These are phyloP conservation scores for Maconellicoccus hirsutus DNA, from an alignment of 1,140 invertebrate species.

Conservation along the genomic window DNA sequence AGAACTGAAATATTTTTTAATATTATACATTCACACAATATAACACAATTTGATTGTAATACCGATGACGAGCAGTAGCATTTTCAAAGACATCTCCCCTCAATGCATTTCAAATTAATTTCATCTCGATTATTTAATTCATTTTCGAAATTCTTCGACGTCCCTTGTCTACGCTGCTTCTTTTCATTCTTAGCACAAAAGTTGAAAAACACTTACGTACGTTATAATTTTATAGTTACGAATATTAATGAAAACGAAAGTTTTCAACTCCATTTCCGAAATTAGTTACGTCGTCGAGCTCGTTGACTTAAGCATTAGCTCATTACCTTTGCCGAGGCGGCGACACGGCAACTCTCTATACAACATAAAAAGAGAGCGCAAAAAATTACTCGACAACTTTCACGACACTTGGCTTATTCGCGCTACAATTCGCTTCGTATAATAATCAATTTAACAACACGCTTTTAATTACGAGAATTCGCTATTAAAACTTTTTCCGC, in stretches of 20 bases:
- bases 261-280: background rate
- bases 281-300: conserved; percentile 2
- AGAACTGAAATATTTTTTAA: no score
- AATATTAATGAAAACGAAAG: background rate
- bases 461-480: conserved; percentile 3
- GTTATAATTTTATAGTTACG: background rate
- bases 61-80: no score
- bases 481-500: background rate
- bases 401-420: background rate
- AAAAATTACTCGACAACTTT: background rate
- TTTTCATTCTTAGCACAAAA: background rate
- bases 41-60: no score
- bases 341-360: background rate
- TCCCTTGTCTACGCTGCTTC: no score
- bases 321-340: background rate
- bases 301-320: background rate
- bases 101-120: background rate
- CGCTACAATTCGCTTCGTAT: background rate
- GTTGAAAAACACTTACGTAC: background rate
- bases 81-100: background rate
- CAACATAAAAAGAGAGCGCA: background rate
- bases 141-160: background rate
- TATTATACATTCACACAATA: no score
- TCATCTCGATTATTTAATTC: background rate
- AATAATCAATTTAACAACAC: background rate